Evolutionary conservation across 92 coral and sea anemone species (phyloP).

Genomic region (Anthopleura xanthogrammica): DNA sequence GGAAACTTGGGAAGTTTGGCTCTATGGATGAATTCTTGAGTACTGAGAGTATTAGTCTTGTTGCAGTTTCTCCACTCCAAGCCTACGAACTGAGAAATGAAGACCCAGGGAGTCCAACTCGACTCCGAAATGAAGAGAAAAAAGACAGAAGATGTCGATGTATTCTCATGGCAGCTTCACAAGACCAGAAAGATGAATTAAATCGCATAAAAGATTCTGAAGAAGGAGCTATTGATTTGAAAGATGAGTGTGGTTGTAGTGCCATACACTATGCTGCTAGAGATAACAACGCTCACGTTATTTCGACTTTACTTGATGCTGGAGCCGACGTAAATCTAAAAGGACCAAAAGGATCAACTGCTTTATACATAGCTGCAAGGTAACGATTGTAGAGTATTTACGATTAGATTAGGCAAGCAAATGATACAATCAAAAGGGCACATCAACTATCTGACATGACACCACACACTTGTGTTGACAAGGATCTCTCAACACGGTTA

Average conservation of each 20-base stretch:
- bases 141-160: neutral
- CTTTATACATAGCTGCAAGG: conserved; percentile 67
- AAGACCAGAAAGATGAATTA: neutral
- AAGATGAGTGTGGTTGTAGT: conserved; percentile 45
- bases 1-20: neutral
- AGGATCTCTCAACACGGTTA: too few species aligned
- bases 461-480: too few species aligned
- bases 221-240: conserved; percentile 5
- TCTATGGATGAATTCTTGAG: neutral
- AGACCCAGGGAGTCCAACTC: neutral
- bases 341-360: conserved; percentile 47
- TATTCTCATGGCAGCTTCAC: neutral
- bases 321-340: conserved; percentile 52
- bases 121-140: neutral
- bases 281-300: conserved; percentile 35
- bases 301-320: conserved; percentile 40
- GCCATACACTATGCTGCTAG: conserved; percentile 66
- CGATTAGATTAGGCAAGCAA: neutral
- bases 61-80: neutral
- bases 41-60: neutral
- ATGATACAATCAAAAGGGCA: neutral
- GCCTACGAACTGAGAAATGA: neutral
- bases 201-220: neutral
- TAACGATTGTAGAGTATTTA: neutral
- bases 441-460: too few species aligned